A percentile compares a stretch with the other conserved stretches of the same genome.
Evolutionary conservation across 2,113 vertebrate species (phyloP).

Genomic region (Catharus fuscescens): DNA sequence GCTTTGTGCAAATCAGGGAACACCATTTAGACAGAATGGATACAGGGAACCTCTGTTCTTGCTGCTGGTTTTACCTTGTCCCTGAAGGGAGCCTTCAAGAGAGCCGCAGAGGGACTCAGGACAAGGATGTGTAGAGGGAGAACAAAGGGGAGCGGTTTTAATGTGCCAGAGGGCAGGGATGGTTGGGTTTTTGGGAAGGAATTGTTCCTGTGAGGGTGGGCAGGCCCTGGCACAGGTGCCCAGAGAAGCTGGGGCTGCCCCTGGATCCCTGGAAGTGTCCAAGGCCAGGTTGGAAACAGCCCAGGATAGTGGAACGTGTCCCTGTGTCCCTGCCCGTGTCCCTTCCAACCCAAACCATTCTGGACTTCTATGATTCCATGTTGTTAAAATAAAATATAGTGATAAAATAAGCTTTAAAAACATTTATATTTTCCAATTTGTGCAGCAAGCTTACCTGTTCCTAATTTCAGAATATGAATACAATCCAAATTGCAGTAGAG

Average conservation of each 20-base stretch:
- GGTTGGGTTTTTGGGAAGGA: not conserved
- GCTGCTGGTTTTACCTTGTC: not conserved
- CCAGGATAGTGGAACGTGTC: too few relatives aligned
- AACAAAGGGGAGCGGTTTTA: not conserved
- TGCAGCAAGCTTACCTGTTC: not conserved
- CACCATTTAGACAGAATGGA: not conserved
- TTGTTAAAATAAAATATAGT: not conserved
- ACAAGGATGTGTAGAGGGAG: not conserved
- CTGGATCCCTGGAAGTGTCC: not conserved
- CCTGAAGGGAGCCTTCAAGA: not conserved
- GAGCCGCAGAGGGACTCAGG: not conserved
- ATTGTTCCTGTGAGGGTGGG: rapidly evolving
- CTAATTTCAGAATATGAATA: not conserved
- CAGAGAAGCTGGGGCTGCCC: not conserved
- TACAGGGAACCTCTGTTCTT: not conserved
- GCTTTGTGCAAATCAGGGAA: not conserved
- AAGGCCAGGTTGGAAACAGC: not conserved
- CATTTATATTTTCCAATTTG: not conserved
- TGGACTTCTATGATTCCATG: not conserved
- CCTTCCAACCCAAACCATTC: not conserved
- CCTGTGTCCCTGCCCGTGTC: not conserved
- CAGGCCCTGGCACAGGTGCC: not conserved
- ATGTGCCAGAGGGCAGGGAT: not conserved
- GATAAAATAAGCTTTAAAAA: not conserved
- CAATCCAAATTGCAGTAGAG: not conserved